Percentiles rank a stretch among this genome's conserved stretches.
Conservation (phyloP, 2,888 invertebrate genomes). For the Nemotelus nigrinus region DNA sequence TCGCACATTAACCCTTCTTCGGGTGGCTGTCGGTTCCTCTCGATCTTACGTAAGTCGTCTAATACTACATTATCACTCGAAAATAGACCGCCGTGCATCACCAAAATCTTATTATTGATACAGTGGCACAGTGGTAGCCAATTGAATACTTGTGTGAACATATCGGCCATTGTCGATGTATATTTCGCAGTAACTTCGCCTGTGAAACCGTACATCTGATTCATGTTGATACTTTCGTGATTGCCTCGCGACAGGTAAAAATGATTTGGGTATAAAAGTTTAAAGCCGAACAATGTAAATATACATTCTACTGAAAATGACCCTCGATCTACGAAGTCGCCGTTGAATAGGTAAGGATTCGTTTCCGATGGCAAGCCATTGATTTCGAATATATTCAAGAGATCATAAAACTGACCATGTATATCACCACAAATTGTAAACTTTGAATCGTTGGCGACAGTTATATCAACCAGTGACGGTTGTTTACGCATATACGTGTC, state of each 20-base stretch:
- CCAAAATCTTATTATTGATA: conserved; percentile 83
- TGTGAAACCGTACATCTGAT: conserved; percentile 99
- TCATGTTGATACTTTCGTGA: conserved; percentile 98
- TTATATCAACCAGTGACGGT: conserved; percentile 90
- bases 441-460: conserved; percentile 84
- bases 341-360: conserved; percentile 98
- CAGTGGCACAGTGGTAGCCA: conserved; percentile 96
- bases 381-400: conserved; percentile 96
- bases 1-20: conserved; percentile 99
- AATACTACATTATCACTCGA: conserved; percentile 93
- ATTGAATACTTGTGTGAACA: conserved; percentile 99
- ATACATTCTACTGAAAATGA: conserved; percentile 99
- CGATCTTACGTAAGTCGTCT: conserved; percentile 87
- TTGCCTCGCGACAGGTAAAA: conserved; percentile 99
- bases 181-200: conserved; percentile 98
- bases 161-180: conserved; percentile 91
- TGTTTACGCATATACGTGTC: conserved; percentile 84
- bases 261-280: conserved; percentile 93
- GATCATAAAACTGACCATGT: conserved; percentile 98
- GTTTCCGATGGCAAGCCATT: conserved; percentile 94
- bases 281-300: conserved; percentile 95
- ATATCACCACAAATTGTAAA: conserved; percentile 99
- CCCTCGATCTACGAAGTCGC: conserved; percentile 99
- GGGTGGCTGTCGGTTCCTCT: conserved; percentile 96
- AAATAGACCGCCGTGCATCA: conserved; percentile 99